A percentile compares a stretch with the other conserved stretches of the same genome.
These are phyloP conservation scores for Maniola jurtina DNA, from an alignment of 1,140 invertebrate genomes.

Conservation along the genomic window DNA sequence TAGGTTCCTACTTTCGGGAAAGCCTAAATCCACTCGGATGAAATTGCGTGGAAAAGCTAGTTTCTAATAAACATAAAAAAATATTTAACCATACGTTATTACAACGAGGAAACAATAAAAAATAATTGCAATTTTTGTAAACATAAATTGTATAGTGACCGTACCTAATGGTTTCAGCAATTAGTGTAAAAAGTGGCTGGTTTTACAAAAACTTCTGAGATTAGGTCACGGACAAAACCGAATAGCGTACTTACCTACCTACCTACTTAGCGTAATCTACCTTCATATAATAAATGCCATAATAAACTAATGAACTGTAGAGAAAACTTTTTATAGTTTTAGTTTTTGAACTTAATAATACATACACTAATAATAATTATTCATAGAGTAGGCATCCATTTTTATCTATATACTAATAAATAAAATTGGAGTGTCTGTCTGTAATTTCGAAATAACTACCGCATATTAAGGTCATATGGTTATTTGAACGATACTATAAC, in stretches of 20 bases:
- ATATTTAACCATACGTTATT: neutral
- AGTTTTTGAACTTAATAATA: neutral
- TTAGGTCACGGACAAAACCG: slow-evolving; percentile 13
- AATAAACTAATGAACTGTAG: slow-evolving; percentile 8
- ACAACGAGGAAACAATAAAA: neutral
- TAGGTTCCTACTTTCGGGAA: too few species aligned
- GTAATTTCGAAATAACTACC: too few species aligned
- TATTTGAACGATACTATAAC: too few species aligned
- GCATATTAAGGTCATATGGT: too few species aligned
- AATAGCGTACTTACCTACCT: neutral
- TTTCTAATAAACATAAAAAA: too few species aligned
- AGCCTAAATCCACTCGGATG: too few species aligned
- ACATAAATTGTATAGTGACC: slow-evolving; percentile 10
- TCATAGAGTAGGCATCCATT: too few species aligned
- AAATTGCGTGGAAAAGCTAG: too few species aligned
- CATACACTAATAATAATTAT: neutral
- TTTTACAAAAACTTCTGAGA: slow-evolving; percentile 8
- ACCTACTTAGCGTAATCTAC: too few species aligned
- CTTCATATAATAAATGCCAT: neutral
- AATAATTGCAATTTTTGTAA: slow-evolving; percentile 12
- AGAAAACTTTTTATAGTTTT: neutral
- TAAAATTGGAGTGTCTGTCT: too few species aligned
- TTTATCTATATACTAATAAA: too few species aligned
- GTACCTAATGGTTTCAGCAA: slow-evolving; percentile 14
- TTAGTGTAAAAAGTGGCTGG: slow-evolving; percentile 10